Conservation (phyloP, 2,888 invertebrate genomes). For the Pyrochroa serraticornis region DNA sequence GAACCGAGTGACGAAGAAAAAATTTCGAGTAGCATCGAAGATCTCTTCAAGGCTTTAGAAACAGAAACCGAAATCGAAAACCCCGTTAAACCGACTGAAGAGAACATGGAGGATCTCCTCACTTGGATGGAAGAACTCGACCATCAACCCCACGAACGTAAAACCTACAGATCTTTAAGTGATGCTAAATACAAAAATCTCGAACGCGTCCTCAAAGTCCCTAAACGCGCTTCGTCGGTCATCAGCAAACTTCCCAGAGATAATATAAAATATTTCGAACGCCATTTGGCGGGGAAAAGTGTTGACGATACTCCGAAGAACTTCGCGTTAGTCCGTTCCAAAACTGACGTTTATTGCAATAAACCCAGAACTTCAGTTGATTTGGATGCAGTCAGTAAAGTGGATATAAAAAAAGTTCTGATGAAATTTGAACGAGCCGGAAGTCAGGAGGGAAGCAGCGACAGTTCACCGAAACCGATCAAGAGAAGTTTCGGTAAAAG, state of each 20-base stretch:
- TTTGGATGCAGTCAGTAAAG: slow-evolving; percentile 54
- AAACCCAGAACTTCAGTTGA: slow-evolving; percentile 52
- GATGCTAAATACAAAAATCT: slow-evolving; percentile 56
- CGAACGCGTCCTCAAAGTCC: slow-evolving; percentile 51
- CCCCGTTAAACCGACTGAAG: slow-evolving; percentile 41
- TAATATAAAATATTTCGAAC: slow-evolving; percentile 55
- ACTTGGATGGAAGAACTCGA: slow-evolving; percentile 57
- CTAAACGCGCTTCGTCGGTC: slow-evolving; percentile 46
- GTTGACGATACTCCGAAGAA: slow-evolving; percentile 29
- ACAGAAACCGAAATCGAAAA: slow-evolving; percentile 46
- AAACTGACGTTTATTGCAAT: slow-evolving; percentile 52
- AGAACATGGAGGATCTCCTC: slow-evolving; percentile 56
- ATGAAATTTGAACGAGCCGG: slow-evolving; percentile 51
- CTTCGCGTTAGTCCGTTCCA: slow-evolving; percentile 49
- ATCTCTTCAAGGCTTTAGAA: slow-evolving; percentile 55
- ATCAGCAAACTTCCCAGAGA: slow-evolving; percentile 54
- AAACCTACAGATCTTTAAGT: slow-evolving; percentile 50
- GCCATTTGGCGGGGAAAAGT: slow-evolving; percentile 51
- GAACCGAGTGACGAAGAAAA: slow-evolving; percentile 34
- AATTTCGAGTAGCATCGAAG: slow-evolving; percentile 56
- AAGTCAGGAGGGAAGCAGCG: slow-evolving; percentile 24
- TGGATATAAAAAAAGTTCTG: slow-evolving; percentile 55
- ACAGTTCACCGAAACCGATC: slow-evolving; percentile 23
- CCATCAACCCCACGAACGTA: slow-evolving; percentile 49
- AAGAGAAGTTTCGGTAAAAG: slow-evolving; percentile 34